Base-by-base conservation (phyloP, 2,113 vertebrate species). In the Xyliphius kryptos region DNA sequence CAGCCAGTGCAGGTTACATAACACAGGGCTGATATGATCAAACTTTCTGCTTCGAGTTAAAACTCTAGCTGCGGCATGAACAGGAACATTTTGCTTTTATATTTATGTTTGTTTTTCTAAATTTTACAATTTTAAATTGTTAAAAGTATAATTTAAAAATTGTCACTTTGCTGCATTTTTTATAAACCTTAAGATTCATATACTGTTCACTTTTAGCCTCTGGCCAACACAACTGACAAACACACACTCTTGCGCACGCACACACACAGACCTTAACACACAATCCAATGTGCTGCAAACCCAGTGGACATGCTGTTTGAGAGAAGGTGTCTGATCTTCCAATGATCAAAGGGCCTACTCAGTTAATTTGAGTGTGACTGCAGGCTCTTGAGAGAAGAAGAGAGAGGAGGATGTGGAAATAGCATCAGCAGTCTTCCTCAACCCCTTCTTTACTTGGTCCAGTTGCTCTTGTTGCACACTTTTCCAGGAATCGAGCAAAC, bases 381-480 rank as follows among this genome's bases (percentile, higher is more conserved):
- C 53, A 52, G 57, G 47, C 56, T 61, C 5, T 36, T 15, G 46
- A 13, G 37, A 13, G n/a, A 13, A 66, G 32, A 66, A 40, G 41
- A 63, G 46, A 67, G 55, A 58, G 15, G 14, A 14, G 55, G 43
- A 40, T 12, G 56, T 68, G 47, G 59, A 59, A 69, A 69, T 66
- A 56, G 11, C 41, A 63, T 73, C 76, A 56, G 69, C 57, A 38
- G 61, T 54, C 63, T 66, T 2, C n/a, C 64, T 20, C 57, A 51
- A 56, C 63, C 51, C 41, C 43, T 64, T 17, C 15, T 68, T 44
- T 13, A 49, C 54, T 54, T 51, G 19, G 11, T 59, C 14, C 56
- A 61, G 26, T 55, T 57, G 38, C 22, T 38, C 14, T 15, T 19
- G 50, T 57, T 66, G 36, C 16, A 38, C 48, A n/a, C 26, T 56